Evolutionary conservation across 1,140 invertebrate genomes (phyloP), one percentile per base, ranked within the genome.

Genomic region (Heliconius himera): DNA sequence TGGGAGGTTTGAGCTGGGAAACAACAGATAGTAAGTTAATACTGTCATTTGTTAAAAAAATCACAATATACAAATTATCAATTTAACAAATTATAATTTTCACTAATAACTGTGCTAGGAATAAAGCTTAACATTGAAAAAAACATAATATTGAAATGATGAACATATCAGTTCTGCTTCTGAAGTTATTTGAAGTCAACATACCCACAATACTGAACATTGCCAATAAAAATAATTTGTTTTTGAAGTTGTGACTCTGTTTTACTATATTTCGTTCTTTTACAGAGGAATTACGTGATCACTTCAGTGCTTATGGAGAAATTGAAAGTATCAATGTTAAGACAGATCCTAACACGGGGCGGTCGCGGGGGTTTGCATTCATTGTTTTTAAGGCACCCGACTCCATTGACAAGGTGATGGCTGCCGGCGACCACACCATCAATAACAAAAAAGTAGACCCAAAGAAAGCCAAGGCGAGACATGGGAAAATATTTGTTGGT

Each of bases 1-100:
- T 99, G 95, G 99, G 99, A 90, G 98, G 98, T 80, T 95, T 99
- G 81, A 99, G 98, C 96, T 99, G 98, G 98, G 98, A 99, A 96
- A 99, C 98, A 29, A 98, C 98, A 93, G 98, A 99, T 95, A 99
- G 98, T 99, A 96, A 98, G 98, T 97, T 85, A 22, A 71, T 60
- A 56, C 26, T 71, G 22, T 82, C 66, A 2, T 54, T 77, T 70
- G 5, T 71, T 71, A 33, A 78, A 60, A 51, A 56, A 76, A 33
- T 77, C 22, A 11, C 70, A 54, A 18, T 54, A 77, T 29, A 77
- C 60, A 49, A 70, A 36, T 70, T 33, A 78, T 56, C 13, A 46
- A 46, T 46, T 46, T 46, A 46, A 46, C 41, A 46, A 46, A 46
- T 16, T 46, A 46, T n/a, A n/a, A n/a, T n/a, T n/a, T 46, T 46